Base-by-base conservation (phyloP, 2,888 invertebrate genomes). In the Psococerastis gibbosa region DNA sequence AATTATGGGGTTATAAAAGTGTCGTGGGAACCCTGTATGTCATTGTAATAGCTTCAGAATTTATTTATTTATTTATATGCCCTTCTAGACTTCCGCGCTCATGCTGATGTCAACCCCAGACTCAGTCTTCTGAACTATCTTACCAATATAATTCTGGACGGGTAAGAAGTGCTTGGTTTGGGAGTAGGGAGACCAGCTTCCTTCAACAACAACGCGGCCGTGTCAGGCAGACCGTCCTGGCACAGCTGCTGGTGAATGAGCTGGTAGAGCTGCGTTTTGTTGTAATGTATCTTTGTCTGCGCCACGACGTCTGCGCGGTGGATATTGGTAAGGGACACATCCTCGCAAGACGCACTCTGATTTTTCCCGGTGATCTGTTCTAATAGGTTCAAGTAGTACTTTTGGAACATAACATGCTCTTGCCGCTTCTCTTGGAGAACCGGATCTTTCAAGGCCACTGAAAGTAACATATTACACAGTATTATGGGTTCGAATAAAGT, bases 391-490 rank as follows among this genome's bases (percentile, higher is more conserved):
- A 88, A 63, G 0, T 92, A 94, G 59, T 91, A 87, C 56, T 87
- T 88, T 62, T 94, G 94, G 60, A 98, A 98, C 61, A 80, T 77
- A 0, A 89, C 84, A 62, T 98, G 97, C 55, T 95, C 94, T 50
- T 83, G 80, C 0, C 92, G 71, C 61, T 92, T 94, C 62, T 98
- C 97, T 64, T 94, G 92, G 1, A 95, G 68, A 48, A 98, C 88
- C 9, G 97, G 97, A 62, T 95, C 94, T 44, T 88, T 79, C 87
- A 95, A 94, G 44, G 97, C 63, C 50, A 73, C 82, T 82, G 65
- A 4, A 62, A 64, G 43, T 43, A 51, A 41, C n/a, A n/a, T n/a
- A n/a, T n/a, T n/a, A n/a, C n/a, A n/a, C n/a, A n/a, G n/a, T 31
- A 27, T 3, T 11, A 42, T 8, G 32, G 9, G 15, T 34, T 15